These are phyloP conservation scores for Bovichtus variegatus DNA, from an alignment of 2,797 vertebrate genomes.

Conservation along the genomic window DNA sequence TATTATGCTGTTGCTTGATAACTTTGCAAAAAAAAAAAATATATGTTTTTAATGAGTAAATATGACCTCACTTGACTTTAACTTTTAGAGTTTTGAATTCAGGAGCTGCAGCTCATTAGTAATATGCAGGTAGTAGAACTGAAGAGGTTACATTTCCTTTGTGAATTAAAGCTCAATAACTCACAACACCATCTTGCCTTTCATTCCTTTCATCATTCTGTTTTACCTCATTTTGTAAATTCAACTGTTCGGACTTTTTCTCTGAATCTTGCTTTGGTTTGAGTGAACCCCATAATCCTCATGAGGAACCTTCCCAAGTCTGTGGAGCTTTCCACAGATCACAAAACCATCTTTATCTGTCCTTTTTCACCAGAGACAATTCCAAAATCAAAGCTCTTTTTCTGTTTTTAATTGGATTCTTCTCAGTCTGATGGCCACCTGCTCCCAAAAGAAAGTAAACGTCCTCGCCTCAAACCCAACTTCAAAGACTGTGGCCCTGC, in stretches of 20 bases:
- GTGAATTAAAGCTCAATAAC: neutral
- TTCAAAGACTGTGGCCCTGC: constrained; percentile 51
- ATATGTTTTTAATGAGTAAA: constrained; percentile 3
- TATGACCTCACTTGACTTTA: neutral
- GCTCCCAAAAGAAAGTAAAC: constrained; percentile 38
- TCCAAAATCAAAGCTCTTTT: constrained; percentile 42
- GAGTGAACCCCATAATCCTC: constrained; percentile 9
- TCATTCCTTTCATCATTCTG: neutral
- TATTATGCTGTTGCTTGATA: constrained; percentile 6
- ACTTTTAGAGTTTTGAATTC: neutral
- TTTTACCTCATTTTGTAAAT: neutral
- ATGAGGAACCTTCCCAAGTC: constrained; percentile 9
- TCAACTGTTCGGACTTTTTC: neutral
- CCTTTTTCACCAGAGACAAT: constrained; percentile 22
- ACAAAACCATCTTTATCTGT: constrained; percentile 35
- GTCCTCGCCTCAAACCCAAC: constrained; percentile 39
- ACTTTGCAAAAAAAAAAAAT: neutral
- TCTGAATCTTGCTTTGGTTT: neutral
- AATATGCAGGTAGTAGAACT: neutral
- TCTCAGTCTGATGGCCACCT: constrained; percentile 44
- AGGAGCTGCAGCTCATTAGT: neutral
- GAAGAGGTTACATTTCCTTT: neutral
- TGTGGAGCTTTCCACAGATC: constrained; percentile 26
- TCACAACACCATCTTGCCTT: neutral
- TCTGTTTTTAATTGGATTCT: constrained; percentile 67